Evolutionary conservation across 2,797 vertebrate genomes (phyloP), one percentile per base, ranked within the genome.

Genomic region (Labroides dimidiatus): DNA sequence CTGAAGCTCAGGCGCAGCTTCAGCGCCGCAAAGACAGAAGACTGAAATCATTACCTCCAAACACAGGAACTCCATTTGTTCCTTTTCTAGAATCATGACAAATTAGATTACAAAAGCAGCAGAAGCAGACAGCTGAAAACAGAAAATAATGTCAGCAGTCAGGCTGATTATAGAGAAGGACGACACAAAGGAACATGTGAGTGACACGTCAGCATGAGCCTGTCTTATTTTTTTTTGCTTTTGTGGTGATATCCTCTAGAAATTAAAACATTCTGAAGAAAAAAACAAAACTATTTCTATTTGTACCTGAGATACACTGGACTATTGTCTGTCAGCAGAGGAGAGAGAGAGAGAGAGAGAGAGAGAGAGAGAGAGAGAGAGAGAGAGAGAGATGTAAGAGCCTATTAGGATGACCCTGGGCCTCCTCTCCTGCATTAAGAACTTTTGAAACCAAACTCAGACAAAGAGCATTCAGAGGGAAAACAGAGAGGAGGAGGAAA

Each of bases 1-100:
- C 64, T 60, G 48, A 74, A 61, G 74, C 56, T 68, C 56, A 68
- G 49, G 47, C 2, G 37, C 50, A 70, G 64, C 69, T 19, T n/a
- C 53, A 39, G n/a, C 30, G 20, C 55, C 16, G 27, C 47, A 60
- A 45, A 77, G 50, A 74, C 57, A 63, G 21, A 36, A 57, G 44
- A 47, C 16, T 43, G 11, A 45, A 41, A 43, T 41, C 47, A 49
- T 37, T 20, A 58, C n/a, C 60, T 79, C 54, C 49, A 65, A 72
- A 30, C 53, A 19, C 53, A 54, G 41, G 50, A 81, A 44, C 15
- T 58, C 37, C 41, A 61, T 42, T 72, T 94, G 94, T 44, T 27
- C 14, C 16, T 66, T 49, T 70, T 41, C 53, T 10, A 2, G 52
- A 69, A 71, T 57, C 43, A 51, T 47, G 3, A 62, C n/a, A 16